These are phyloP conservation scores for Psittacula echo DNA, from an alignment of 2,797 vertebrate species.

Conservation along the genomic window DNA sequence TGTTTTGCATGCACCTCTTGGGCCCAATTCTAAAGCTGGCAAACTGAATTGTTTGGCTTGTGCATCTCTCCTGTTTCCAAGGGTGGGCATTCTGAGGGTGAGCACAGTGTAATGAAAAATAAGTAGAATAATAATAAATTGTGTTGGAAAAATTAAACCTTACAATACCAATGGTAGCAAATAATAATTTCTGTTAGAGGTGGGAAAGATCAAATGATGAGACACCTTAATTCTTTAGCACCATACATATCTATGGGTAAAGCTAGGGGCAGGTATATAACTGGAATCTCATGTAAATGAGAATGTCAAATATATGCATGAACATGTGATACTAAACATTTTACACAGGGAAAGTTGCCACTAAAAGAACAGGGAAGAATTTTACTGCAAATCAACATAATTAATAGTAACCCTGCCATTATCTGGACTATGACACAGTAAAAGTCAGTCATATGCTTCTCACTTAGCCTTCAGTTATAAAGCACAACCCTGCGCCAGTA, in stretches of 20 bases:
- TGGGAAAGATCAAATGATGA: neutral
- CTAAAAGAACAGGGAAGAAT: neutral
- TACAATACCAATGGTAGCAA: neutral
- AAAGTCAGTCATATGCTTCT: neutral
- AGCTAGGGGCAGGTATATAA: neutral
- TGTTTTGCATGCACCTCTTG: accelerated
- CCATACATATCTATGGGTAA: neutral
- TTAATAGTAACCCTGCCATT: neutral
- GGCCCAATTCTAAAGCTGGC: neutral
- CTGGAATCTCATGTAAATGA: neutral
- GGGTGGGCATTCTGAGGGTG: neutral
- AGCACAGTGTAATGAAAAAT: neutral
- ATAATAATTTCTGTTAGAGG: neutral
- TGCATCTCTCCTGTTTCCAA: neutral
- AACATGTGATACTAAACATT: neutral
- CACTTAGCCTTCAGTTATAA: neutral
- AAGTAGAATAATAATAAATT: neutral
- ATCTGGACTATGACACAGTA: neutral
- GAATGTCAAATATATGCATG: neutral
- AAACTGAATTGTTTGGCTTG: neutral
- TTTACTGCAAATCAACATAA: neutral
- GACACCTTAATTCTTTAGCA: neutral
- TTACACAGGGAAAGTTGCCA: neutral
- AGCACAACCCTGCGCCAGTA: neutral
- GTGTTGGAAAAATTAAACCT: neutral